Evolutionary conservation across 2,113 vertebrate species (phyloP), one percentile per base, ranked within the genome.

Genomic region (Otocyon megalotis): DNA sequence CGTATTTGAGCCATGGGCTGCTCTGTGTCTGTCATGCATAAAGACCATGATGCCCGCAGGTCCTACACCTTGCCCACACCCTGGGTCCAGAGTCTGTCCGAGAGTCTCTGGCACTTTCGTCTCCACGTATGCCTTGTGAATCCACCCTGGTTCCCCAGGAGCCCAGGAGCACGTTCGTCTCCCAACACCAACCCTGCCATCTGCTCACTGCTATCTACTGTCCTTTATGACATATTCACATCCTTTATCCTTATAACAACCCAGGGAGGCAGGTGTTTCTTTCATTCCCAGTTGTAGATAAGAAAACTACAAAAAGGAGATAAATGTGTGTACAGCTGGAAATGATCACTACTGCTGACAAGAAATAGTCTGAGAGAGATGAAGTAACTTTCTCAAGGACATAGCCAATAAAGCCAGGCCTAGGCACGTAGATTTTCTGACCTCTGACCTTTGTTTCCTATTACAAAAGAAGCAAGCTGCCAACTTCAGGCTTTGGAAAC

Each of bases 51-150:
- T 15, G 8, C 58, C 91, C n/a, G 0, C 63, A 91, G 60, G 26
- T 37, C 88, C 26, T 85, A 83, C 50, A 22, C 58, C 84, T 76
- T 62, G 58, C 37, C 80, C 88, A 71, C 74, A 58, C 72, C 82
- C 54, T 50, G 43, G 76, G 77, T 93, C 76, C 76, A 86, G 89
- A 97, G 86, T 95, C 94, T 72, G 58, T 32, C 63, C 76, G 53
- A 84, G 20, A 12, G 74, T 88, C 62, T 56, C 62, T 43, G 84
- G 50, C 26, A 69, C 67, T 20, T 48, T 77, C 32, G 9, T 82
- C 32, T 74, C 65, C 80, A 28, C 22, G 2, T 56, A 22, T 56
- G 15, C 53, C 67, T 91, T 20, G 3, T 53, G 13, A 2, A 15
- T 35, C 63, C 65, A 26, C 13, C 22, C 28, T 65, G 53, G 5